Evolutionary conservation across 2,888 invertebrate genomes (phyloP).

Genomic region (Bugula neritina): DNA sequence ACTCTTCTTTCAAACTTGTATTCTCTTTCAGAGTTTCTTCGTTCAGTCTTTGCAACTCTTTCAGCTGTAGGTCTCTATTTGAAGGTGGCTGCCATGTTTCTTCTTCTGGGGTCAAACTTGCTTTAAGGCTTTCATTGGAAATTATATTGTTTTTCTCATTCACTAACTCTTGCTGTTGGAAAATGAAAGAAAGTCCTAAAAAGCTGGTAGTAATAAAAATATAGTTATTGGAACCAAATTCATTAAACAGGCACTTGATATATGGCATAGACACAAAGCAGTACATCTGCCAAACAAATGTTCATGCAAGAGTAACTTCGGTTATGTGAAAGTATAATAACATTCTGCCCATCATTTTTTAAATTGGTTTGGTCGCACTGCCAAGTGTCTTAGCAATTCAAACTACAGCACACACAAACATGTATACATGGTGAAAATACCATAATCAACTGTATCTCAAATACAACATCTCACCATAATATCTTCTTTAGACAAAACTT

Average conservation of each 20-base stretch:
- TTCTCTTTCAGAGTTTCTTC: slow-evolving; percentile 30
- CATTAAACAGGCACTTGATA: too few relatives aligned
- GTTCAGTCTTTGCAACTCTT: slow-evolving; percentile 38
- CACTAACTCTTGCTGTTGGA: slow-evolving; percentile 13
- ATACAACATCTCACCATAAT: slow-evolving; percentile 63
- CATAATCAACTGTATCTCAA: not conserved
- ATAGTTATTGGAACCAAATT: too few relatives aligned
- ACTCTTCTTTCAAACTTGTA: slow-evolving; percentile 13
- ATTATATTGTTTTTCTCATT: slow-evolving; percentile 6
- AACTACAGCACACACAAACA: not conserved
- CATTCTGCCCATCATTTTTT: too few relatives aligned
- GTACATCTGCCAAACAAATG: not conserved
- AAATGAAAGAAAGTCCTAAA: not conserved
- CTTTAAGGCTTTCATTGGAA: not conserved
- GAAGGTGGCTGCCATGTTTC: slow-evolving; percentile 36
- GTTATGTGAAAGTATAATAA: too few relatives aligned
- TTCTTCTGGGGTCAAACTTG: not conserved
- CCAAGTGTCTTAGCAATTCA: not conserved
- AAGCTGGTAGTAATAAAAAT: too few relatives aligned
- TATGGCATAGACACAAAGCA: not conserved
- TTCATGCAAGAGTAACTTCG: not conserved
- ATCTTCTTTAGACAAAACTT: slow-evolving; percentile 79
- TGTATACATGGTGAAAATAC: not conserved
- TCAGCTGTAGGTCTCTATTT: slow-evolving; percentile 38
- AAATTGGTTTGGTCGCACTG: too few relatives aligned